Evolutionary conservation across 2,797 vertebrate species (phyloP).

Genomic region (Chelmon rostratus): DNA sequence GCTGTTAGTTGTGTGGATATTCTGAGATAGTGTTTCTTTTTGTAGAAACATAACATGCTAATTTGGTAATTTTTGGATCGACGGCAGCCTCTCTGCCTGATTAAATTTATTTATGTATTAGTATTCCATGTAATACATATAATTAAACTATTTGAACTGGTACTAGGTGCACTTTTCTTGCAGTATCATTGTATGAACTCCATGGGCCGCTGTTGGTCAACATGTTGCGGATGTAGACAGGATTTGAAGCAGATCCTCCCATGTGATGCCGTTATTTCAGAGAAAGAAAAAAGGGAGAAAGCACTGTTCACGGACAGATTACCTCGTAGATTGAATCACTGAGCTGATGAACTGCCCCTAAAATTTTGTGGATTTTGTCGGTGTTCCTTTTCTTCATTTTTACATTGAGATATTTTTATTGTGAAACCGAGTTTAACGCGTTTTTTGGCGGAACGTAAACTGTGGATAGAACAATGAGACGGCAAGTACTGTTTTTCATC

Average conservation of each 20-base stretch:
- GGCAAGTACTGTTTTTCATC: conserved; percentile 83
- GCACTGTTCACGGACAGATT: not conserved
- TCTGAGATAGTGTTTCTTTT: no score
- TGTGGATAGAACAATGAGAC: conserved; percentile 68
- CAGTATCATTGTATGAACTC: no score
- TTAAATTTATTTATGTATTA: no score
- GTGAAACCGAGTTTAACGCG: conserved; percentile 19
- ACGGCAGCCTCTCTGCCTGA: no score
- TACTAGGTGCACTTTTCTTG: not conserved
- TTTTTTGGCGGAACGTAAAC: conserved; percentile 33
- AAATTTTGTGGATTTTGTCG: not conserved
- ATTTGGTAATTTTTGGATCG: no score
- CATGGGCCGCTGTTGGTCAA: no score
- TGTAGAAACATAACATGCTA: no score
- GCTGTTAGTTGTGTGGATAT: no score
- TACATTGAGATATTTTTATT: not conserved
- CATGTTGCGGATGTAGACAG: no score
- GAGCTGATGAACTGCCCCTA: not conserved
- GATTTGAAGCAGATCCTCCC: no score
- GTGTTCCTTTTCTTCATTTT: not conserved
- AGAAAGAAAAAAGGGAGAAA: not conserved
- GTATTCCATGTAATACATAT: no score
- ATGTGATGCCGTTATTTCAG: no score
- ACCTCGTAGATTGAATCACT: not conserved
- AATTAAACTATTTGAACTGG: not conserved